These are phyloP conservation scores for human (Homo sapiens) DNA, from an alignment of 2,113 vertebrate genomes.

Conservation along the genomic window DNA sequence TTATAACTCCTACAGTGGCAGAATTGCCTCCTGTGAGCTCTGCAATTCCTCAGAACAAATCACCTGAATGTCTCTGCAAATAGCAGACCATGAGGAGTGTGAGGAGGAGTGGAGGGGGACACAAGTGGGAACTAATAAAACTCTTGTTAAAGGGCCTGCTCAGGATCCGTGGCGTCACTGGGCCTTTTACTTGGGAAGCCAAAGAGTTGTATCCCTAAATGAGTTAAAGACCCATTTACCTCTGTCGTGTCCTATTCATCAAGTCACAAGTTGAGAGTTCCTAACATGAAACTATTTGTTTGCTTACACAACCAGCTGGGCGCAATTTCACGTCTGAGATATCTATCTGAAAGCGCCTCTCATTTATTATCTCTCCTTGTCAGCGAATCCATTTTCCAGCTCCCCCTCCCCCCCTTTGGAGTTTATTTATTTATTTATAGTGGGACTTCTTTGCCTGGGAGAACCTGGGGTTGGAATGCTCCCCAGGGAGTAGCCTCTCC, in stretches of 20 bases:
- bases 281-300: conserved; percentile 97
- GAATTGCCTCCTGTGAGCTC: background rate
- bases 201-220: conserved; percentile 91
- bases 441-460: conserved; percentile 74
- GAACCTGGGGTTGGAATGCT: conserved; percentile 71
- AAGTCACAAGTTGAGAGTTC: conserved; percentile 93
- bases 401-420: conserved; percentile 63
- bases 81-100: accelerated
- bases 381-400: conserved; percentile 91
- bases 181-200: conserved; percentile 86
- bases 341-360: conserved; percentile 96
- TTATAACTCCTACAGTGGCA: background rate
- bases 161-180: conserved; percentile 82
- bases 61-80: background rate
- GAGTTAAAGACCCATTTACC: conserved; percentile 98
- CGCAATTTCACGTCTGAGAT: conserved; percentile 98
- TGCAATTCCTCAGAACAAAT: background rate
- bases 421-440: conserved; percentile 61
- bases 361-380: conserved; percentile 95
- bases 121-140: conserved; percentile 80
- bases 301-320: conserved; percentile 98
- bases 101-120: background rate
- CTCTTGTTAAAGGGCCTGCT: conserved; percentile 80
- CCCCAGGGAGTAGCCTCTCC: conserved; percentile 40
- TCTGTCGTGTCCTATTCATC: conserved; percentile 97